Evolutionary conservation across 2,888 invertebrate genomes (phyloP), one percentile per base, ranked within the genome.

Genomic region (Apodemia hepburni): DNA sequence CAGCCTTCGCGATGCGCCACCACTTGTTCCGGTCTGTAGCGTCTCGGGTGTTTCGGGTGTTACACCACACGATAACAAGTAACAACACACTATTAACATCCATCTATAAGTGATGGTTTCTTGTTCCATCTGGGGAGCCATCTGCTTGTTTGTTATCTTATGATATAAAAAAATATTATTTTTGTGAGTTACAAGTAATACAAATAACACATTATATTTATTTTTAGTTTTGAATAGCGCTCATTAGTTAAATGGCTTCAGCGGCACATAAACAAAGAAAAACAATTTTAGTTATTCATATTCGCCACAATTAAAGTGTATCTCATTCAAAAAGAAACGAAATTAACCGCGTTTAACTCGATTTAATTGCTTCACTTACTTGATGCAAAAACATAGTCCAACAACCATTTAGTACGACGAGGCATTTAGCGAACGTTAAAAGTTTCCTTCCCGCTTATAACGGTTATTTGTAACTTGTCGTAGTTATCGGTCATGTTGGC

Each of bases 271-370:
- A 58, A 64, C 64, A 67, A 62, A 66, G 66, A 58, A 17, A 22
- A 54, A 64, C 60, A 64, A 61, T 63, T 64, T 64, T 58, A 65
- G 58, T 61, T 59, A 60, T 59, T 60, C 64, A 63, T 61, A 63
- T 65, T 65, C 65, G 65, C 59, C 60, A 60, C 61, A 64, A 65
- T 65, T 66, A 65, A 63, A 64, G 60, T 54, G 35, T 33, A 58
- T 60, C 64, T 61, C 38, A 64, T 61, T 61, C 58, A 63, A 63
- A 65, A 61, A 61, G 63, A 59, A 29, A 54, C 58, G 59, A 63
- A 65, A 54, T 63, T 64, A 59, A 58, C 58, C 33, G 33, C 61
- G 57, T 61, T 65, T 61, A 22, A 59, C 45, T 59, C 47, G 45
- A 57, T 58, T 65, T 66, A 66, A 66, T 66, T 66, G 58, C 58